Evolutionary conservation across 1,140 invertebrate species (phyloP).

Genomic region (Oryctes rhinoceros): DNA sequence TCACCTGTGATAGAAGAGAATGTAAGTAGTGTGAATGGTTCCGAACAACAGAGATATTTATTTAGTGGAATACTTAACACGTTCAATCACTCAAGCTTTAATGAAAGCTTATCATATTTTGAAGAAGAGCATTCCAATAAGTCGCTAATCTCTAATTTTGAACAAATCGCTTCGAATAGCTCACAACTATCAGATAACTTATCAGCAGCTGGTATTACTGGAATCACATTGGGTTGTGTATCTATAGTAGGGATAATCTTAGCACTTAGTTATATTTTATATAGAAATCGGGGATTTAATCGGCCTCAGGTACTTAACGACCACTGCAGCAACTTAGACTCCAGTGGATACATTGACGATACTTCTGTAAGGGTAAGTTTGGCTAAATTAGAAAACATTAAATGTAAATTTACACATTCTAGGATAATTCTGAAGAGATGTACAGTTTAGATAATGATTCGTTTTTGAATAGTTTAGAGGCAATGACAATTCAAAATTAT

Average conservation of each 20-base stretch:
- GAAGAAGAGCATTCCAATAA: conserved; percentile 38
- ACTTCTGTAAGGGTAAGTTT: conserved; percentile 82
- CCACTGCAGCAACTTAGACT: conserved; percentile 85
- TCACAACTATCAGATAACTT: conserved; percentile 54
- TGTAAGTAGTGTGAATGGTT: conserved; percentile 45
- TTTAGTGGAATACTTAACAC: conserved; percentile 50
- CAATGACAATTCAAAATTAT: conserved; percentile 93
- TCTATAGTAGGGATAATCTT: conserved; percentile 72
- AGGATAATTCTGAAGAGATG: conserved; percentile 93
- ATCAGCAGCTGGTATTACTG: conserved; percentile 76
- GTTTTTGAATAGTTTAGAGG: conserved; percentile 88
- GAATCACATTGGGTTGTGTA: conserved; percentile 74
- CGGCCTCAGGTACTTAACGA: conserved; percentile 82
- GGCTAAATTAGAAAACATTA: background rate
- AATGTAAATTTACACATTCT: conserved; percentile 57
- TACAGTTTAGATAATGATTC: conserved; percentile 92
- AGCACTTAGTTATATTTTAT: conserved; percentile 77
- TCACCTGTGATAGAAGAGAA: conserved; percentile 56
- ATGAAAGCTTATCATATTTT: conserved; percentile 51
- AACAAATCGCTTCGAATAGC: conserved; percentile 30
- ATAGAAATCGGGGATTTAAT: conserved; percentile 78
- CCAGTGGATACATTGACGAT: conserved; percentile 88
- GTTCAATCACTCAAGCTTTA: conserved; percentile 48
- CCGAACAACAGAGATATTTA: conserved; percentile 48
- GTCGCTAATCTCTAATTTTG: conserved; percentile 39